phyloP scores from a whole-genome alignment of 1,140 invertebrate genomes.

The Asbolus verrucosus region DNA sequence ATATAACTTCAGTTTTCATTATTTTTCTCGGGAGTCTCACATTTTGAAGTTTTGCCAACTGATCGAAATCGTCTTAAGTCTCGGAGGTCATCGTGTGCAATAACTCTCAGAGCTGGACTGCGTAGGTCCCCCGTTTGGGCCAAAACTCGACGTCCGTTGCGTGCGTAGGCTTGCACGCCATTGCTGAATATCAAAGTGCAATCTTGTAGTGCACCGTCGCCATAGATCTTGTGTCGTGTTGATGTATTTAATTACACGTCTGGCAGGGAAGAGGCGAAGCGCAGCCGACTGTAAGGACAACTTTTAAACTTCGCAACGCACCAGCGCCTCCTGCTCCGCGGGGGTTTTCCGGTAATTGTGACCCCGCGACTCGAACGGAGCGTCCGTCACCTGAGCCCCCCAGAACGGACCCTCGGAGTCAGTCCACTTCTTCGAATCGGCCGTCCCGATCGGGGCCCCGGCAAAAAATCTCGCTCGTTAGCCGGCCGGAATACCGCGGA shows the following conservation, averaged over 20 bases:
- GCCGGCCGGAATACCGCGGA: conserved; percentile 3
- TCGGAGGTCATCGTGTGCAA: too few species aligned
- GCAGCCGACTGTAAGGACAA: conserved; percentile 40
- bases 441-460: not conserved
- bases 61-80: too few species aligned
- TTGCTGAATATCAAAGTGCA: conserved; percentile 45
- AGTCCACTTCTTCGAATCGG: not conserved
- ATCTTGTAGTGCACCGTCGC: conserved; percentile 45
- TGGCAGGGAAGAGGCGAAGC: conserved; percentile 41
- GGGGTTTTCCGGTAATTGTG: conserved; percentile 35
- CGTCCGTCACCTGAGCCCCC: conserved; percentile 11
- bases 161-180: conserved; percentile 42
- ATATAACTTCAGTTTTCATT: too few species aligned
- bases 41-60: too few species aligned
- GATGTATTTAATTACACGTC: conserved; percentile 45
- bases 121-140: not conserved
- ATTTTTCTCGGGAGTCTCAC: too few species aligned
- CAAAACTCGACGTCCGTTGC: not conserved
- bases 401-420: not conserved
- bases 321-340: conserved; percentile 35
- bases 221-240: conserved; percentile 45
- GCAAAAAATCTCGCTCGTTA: not conserved
- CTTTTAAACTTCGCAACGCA: conserved; percentile 31
- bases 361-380: conserved; percentile 21
- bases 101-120: too few species aligned